phyloP scores from a whole-genome alignment of 2,113 vertebrate genomes.

The Strix uralensis region DNA sequence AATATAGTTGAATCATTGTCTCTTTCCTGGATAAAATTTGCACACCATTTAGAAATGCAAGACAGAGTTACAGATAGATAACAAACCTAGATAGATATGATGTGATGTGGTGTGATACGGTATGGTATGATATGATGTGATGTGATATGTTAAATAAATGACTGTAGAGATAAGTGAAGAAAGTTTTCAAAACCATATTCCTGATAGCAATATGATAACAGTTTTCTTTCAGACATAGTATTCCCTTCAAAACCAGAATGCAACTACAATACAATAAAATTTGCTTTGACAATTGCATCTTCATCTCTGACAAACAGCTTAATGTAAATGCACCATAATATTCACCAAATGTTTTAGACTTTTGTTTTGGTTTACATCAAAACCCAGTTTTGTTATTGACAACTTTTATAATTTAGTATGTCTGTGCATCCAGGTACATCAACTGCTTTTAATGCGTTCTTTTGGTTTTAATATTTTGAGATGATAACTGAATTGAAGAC shows the following conservation, averaged over 20 bases:
- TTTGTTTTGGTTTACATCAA: neutral
- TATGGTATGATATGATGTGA: too few relatives aligned
- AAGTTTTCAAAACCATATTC: neutral
- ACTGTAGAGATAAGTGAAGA: neutral
- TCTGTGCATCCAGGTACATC: neutral
- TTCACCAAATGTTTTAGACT: neutral
- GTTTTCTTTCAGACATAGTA: neutral
- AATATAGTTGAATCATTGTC: slow-evolving; percentile 17
- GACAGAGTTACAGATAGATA: neutral
- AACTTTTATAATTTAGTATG: neutral
- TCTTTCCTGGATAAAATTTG: slow-evolving; percentile 5
- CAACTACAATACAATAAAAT: neutral
- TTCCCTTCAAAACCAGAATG: neutral
- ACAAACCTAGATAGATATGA: neutral
- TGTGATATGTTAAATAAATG: neutral
- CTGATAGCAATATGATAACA: neutral
- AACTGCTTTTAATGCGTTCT: neutral
- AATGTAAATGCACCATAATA: neutral
- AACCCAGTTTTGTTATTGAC: neutral
- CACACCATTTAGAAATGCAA: neutral
- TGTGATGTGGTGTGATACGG: neutral
- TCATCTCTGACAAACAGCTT: neutral
- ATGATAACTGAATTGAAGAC: neutral
- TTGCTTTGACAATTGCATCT: neutral
- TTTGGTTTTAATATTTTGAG: neutral